A percentile compares a stretch with the other conserved stretches of the same genome.
Evolutionary conservation across 1,140 invertebrate genomes (phyloP).

Genomic region (Drusus annulatus): DNA sequence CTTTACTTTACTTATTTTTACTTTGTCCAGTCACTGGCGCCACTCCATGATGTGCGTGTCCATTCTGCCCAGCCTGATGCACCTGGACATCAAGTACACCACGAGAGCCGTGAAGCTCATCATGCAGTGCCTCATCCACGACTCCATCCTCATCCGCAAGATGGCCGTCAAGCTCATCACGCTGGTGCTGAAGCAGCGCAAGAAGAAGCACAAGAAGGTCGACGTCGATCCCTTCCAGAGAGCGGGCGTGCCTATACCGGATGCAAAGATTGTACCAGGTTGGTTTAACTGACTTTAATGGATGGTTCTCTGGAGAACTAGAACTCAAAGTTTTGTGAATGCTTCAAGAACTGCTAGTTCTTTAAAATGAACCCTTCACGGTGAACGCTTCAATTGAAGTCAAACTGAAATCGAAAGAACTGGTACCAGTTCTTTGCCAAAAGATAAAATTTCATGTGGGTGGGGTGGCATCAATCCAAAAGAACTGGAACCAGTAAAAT

Average conservation of each 20-base stretch:
- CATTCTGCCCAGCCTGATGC: conserved; percentile 80
- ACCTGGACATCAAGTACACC: conserved; percentile 80
- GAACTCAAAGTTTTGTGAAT: no score
- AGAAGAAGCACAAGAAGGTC: conserved; percentile 78
- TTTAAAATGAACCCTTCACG: no score
- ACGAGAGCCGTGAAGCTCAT: conserved; percentile 78
- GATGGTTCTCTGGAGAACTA: no score
- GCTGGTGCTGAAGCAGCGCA: conserved; percentile 84
- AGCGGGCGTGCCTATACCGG: conserved; percentile 61
- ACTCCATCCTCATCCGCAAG: conserved; percentile 83
- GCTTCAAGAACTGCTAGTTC: no score
- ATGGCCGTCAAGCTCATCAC: conserved; percentile 76
- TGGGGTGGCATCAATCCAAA: no score
- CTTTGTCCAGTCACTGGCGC: conserved; percentile 80
- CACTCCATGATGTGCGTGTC: conserved; percentile 82
- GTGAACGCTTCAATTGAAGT: no score
- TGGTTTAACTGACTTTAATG: not conserved
- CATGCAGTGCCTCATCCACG: conserved; percentile 79
- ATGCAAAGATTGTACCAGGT: conserved; percentile 63
- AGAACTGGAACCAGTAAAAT: no score
- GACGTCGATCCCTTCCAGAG: conserved; percentile 71
- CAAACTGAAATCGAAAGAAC: no score
- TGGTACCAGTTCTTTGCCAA: no score
- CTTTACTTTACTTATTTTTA: no score
- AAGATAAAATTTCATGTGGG: no score